Conservation (phyloP, 1,140 invertebrate species). For the Bombyx mandarina region DNA sequence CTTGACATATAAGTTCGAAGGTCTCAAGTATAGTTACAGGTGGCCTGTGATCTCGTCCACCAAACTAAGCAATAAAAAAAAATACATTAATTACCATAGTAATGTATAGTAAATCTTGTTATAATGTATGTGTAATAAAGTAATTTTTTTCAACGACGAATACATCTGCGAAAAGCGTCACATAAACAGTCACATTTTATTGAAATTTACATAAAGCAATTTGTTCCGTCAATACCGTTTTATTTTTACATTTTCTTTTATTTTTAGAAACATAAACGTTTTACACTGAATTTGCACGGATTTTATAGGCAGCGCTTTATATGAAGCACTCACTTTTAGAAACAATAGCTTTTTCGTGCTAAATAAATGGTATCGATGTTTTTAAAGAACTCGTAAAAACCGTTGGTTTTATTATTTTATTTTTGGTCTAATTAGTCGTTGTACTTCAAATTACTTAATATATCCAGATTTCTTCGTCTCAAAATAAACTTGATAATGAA, state of each 20-base stretch:
- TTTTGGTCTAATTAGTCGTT: background rate
- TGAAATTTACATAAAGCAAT: no score
- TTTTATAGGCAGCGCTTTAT: constrained; percentile 20
- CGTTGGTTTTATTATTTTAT: background rate
- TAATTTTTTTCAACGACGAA: background rate
- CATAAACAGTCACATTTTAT: background rate
- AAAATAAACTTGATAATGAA: background rate
- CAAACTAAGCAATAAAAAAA: background rate
- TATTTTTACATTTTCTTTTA: constrained; percentile 5
- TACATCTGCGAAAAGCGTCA: constrained; percentile 3
- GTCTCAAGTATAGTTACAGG: no score
- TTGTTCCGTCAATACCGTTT: background rate
- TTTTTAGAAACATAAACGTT: constrained; percentile 7
- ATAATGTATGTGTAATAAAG: background rate
- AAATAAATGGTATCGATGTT: background rate
- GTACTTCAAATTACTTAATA: background rate
- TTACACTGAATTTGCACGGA: constrained; percentile 19
- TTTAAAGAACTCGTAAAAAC: background rate
- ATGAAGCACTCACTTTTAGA: constrained; percentile 23
- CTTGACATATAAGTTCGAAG: no score
- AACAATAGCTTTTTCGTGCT: constrained; percentile 18
- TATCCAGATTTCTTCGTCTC: background rate
- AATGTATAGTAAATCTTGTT: background rate
- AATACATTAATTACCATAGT: background rate
- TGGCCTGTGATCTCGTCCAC: no score